Evolutionary conservation across 2,888 invertebrate species (phyloP), one percentile per base, ranked within the genome.

Genomic region (Formica aserva): DNA sequence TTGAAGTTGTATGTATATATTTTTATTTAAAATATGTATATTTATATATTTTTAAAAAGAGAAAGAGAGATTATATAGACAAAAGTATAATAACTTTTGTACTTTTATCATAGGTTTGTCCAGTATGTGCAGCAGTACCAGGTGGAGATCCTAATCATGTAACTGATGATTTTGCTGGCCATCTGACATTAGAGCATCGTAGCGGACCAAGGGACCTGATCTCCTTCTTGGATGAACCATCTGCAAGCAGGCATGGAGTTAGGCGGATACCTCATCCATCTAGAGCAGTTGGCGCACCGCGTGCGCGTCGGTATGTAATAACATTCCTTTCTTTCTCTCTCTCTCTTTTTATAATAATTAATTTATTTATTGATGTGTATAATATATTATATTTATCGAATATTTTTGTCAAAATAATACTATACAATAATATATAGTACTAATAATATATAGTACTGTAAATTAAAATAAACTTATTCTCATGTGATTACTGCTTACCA

Each of bases 101-200:
- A 80, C 32, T 65, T 80, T 48, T 71, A 18, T 85, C 95, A 93
- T 95, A 99, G 97, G 98, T 99, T 83, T 99, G 99, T 95, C 99
- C 99, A 89, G 97, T 99, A 77, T 99, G 99, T 96, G 99, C 99
- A 87, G 98, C 99, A 87, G 96, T 98, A 95, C 98, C 99, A 57
- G 99, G 99, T 88, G 99, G 99, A 78, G 99, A 99, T 95, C 99
- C 99, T 86, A 99, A 99, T 96, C 97, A 98, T 94, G 98, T 99
- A 95, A 99, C 99, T 88, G 99, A 99, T 96, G 99, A 99, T 96
- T 98, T 99, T 95, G 98, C 98, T 90, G 98, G 98, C 92, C 99
- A 99, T 96, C 97, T 99, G 94, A 98, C 98, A 86, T 95, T 99
- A 91, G 99, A 99, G 95, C 99, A 99, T 95, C 97, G 98, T 93